Evolutionary conservation across 2,888 invertebrate genomes (phyloP), one percentile per base, ranked within the genome.

Genomic region (Agrypnus murinus): DNA sequence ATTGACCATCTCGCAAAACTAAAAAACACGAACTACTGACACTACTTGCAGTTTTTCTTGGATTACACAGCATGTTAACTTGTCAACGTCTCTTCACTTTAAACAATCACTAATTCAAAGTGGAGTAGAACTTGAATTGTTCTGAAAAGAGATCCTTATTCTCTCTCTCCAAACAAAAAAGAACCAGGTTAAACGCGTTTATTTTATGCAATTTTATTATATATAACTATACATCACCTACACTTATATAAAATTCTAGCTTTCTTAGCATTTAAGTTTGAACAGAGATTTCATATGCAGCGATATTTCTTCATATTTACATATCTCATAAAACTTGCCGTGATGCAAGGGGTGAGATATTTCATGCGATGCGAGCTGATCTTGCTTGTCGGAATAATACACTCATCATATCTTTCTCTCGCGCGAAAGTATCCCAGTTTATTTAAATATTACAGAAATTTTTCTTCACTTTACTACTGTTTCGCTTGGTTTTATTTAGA

Each of bases 241-340:
- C 32, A 19, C 46, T 46, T 45, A 36, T 57, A 58, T 46, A 45
- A 40, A 31, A 14, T 15, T 12, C 36, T 14, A 14, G 15, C 43
- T 68, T 75, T 75, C 73, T 67, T 73, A 71, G 74, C 76, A 80
- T 81, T 81, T 77, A 81, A 81, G 78, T 81, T 82, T 81, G 79
- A 81, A 81, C 82, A 78, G 80, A 81, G 82, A 82, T 82, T 83
- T 82, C 81, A 81, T 83, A 82, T 81, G 78, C 81, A 75, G 78
- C 79, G 80, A 81, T 82, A 82, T 82, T 81, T 82, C 80, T 81
- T 77, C 81, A 80, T 83, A 83, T 83, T 83, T 83, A 83, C 82
- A 83, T 83, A 83, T 83, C 82, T 82, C 82, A 83, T 83, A 83
- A 83, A 81, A 77, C 76, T 79, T 77, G 75, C 72, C 73, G 73